phyloP scores from a whole-genome alignment of 1,140 invertebrate species.

The Eupristina koningsbergeri region DNA sequence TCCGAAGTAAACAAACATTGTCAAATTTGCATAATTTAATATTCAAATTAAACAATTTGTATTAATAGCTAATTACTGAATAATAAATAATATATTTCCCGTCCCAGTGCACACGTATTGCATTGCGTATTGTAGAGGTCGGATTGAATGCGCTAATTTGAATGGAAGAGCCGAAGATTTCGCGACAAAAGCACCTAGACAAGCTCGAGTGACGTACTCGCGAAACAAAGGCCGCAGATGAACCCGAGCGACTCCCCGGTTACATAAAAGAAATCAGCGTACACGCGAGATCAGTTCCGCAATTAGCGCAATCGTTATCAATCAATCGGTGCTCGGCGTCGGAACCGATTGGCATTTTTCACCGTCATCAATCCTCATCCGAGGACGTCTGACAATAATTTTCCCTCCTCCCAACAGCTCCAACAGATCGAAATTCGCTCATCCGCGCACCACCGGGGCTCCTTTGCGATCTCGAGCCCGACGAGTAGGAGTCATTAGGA shows the following conservation, averaged over 20 bases:
- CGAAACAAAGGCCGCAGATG: not conserved
- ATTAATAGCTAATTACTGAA: no score
- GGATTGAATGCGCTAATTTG: no score
- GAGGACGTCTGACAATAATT: not conserved
- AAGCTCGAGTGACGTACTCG: not conserved
- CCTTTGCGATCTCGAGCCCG: not conserved
- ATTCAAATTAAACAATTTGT: no score
- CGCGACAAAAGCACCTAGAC: not conserved
- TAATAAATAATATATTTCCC: no score
- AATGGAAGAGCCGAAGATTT: no score
- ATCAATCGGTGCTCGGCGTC: not conserved
- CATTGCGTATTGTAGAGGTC: no score
- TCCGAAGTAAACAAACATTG: not conserved
- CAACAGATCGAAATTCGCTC: not conserved
- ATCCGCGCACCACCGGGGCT: not conserved
- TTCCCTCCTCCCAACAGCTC: no score
- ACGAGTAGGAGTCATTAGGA: not conserved
- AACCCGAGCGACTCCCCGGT: not conserved
- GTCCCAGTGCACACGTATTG: no score
- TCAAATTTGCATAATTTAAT: not conserved
- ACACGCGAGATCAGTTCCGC: not conserved
- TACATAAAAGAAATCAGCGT: not conserved
- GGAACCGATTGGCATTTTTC: not conserved
- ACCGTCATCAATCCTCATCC: not conserved
- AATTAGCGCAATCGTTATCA: slow-evolving; percentile 9